Evolutionary conservation across 2,797 vertebrate species (phyloP).

Genomic region (Ispidina picta): DNA sequence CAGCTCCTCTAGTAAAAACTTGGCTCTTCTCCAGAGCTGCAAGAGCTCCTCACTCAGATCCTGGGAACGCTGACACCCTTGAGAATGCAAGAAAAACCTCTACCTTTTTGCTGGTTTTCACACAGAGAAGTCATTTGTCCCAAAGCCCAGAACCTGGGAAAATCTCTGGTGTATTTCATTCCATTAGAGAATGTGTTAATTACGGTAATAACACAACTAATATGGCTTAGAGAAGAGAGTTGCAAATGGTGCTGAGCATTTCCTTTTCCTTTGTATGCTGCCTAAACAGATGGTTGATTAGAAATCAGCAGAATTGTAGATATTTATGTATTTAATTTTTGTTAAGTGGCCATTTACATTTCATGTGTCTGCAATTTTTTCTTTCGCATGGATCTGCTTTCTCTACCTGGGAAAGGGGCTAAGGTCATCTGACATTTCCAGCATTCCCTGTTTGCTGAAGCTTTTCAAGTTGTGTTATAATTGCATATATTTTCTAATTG

Average conservation of each 20-base stretch:
- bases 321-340: slow-evolving; percentile 27
- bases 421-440: not conserved
- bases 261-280: slow-evolving; percentile 33
- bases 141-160: slow-evolving; percentile 9
- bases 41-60: not conserved
- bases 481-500: slow-evolving; percentile 23
- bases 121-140: slow-evolving; percentile 9
- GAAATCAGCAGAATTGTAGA: slow-evolving; percentile 34
- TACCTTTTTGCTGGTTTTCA: not conserved
- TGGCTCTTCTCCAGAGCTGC: slow-evolving; percentile 9
- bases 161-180: slow-evolving; percentile 28
- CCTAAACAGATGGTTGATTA: slow-evolving; percentile 18
- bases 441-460: slow-evolving; percentile 6
- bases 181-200: slow-evolving; percentile 39
- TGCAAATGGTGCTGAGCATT: slow-evolving; percentile 20
- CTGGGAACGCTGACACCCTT: not conserved
- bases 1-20: not conserved
- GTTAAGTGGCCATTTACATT: slow-evolving; percentile 5
- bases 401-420: not conserved
- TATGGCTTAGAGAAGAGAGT: slow-evolving; percentile 35
- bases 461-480: not conserved
- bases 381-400: not conserved
- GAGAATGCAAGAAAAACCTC: not conserved
- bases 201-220: slow-evolving; percentile 46
- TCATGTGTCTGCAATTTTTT: not conserved